Conservation (phyloP, 2,888 invertebrate species). For the Zele albiditarsus region DNA sequence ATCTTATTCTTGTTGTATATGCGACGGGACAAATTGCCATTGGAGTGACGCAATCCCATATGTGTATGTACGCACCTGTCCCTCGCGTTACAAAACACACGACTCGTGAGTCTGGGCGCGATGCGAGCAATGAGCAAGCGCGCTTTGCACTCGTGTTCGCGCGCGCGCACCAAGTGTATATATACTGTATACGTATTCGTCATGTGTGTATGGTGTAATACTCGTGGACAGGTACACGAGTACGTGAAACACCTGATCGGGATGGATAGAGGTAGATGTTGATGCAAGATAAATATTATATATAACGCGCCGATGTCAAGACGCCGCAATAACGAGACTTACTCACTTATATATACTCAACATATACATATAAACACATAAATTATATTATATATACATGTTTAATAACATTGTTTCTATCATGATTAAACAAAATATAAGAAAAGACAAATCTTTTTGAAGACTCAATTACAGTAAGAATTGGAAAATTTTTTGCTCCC, state of each 20-base stretch:
- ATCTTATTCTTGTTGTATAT: conserved; percentile 13
- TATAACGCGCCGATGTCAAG: conserved; percentile 17
- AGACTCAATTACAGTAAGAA: not conserved
- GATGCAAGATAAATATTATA: conserved; percentile 25
- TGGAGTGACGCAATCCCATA: conserved; percentile 57
- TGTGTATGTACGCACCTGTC: conserved; percentile 56
- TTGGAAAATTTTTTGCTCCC: not conserved
- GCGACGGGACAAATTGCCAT: conserved; percentile 57
- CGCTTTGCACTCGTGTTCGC: conserved; percentile 27
- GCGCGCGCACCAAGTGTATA: conserved; percentile 37
- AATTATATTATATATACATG: not conserved
- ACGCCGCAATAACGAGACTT: conserved; percentile 34
- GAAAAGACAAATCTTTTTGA: not conserved
- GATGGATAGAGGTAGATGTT: conserved; percentile 34
- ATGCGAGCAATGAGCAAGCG: conserved; percentile 16
- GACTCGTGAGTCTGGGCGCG: conserved; percentile 18
- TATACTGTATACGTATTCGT: conserved; percentile 41
- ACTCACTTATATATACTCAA: not conserved
- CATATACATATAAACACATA: not conserved
- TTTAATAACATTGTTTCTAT: not conserved
- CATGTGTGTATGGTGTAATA: conserved; percentile 45
- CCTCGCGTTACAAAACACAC: conserved; percentile 60
- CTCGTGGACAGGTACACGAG: conserved; percentile 35
- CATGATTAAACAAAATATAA: not conserved
- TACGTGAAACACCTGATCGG: conserved; percentile 37